Evolutionary conservation across 2,113 vertebrate genomes (phyloP), one percentile per base, ranked within the genome.

Genomic region (Nipponia nippon): DNA sequence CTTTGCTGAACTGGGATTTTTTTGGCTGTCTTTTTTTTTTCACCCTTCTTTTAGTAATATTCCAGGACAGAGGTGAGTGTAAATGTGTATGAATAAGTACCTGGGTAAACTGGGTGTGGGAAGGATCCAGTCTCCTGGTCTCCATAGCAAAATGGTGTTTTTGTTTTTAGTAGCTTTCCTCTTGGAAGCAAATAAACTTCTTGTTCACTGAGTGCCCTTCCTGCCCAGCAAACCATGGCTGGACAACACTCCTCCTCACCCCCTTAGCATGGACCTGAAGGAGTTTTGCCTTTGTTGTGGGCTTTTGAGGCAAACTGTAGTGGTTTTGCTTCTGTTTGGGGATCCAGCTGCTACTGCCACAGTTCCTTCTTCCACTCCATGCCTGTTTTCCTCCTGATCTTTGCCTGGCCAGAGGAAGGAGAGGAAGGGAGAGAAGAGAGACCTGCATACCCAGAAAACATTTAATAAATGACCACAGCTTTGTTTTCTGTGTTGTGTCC

Each of bases 61-160:
- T 56, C 53, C 1, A 13, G 56, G 56, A 61, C 30, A 87, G 32
- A 58, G 12, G 7, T 11, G 27, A 58, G 34, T 0, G 0, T 23
- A 40, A 53, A 16, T 11, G 11, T 50, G 40, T 19, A 20, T 38
- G 50, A 55, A 7, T 38, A 93, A 72, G 52, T 27, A 82, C 50
- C 44, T 79, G 84, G 61, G 70, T 65, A 87, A 38, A 40, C 27
- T 44, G 66, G 9, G 25, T 58, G 78, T 69, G 61, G 30, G 73
- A 84, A 56, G 49, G 44, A 80, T 0, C 0, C 6, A 13, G 30
- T 22, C 32, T 50, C 32, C 10, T 0, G 0, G 11, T 52, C n/a
- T 77, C 56, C 5, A 4, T 26, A 29, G 40, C 20, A 59, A 87
- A 83, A 72, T 4, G 2, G 6, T 71, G 27, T 10, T 10, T 65